Percentiles rank a stretch among this genome's conserved stretches.
Conservation (phyloP, 30 jellyfish, hydroid and myxozoan genomes). For the Clytia hemisphaerica region DNA sequence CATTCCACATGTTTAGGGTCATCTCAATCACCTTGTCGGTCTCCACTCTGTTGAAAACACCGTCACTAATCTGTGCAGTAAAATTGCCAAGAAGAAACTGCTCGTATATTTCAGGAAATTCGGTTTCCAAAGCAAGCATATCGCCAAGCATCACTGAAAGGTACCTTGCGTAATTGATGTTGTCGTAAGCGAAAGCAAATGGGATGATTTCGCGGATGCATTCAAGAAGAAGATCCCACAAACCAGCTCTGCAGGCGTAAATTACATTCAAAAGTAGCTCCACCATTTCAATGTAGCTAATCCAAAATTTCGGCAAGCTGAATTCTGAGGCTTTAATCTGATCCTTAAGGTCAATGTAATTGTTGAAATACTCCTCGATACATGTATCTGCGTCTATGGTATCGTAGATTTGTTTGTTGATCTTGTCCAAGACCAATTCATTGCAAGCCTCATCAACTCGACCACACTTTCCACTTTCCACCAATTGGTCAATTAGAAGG, state of each 20-base stretch:
- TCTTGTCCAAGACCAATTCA: too few species aligned
- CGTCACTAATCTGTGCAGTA: not conserved
- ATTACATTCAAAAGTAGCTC: not conserved
- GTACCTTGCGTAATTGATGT: constrained; percentile 7
- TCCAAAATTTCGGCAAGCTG: not conserved
- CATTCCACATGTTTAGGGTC: not conserved
- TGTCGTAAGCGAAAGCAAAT: constrained; percentile 9
- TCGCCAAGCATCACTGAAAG: not conserved
- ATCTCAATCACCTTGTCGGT: not conserved
- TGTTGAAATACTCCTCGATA: too few species aligned
- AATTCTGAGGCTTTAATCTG: too few species aligned
- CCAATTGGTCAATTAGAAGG: constrained; percentile 7
- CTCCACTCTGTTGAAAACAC: not conserved
- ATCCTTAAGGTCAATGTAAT: too few species aligned
- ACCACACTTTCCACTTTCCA: too few species aligned
- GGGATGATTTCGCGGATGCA: constrained; percentile 13
- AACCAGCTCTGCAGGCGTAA: constrained; percentile 6
- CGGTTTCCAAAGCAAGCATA: not conserved
- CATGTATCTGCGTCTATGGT: too few species aligned
- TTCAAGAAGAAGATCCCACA: not conserved
- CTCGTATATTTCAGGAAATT: not conserved
- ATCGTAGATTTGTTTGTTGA: too few species aligned
- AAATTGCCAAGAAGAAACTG: not conserved
- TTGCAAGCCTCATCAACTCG: too few species aligned
- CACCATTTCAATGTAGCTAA: constrained; percentile 2